Conservation (phyloP, 2,888 invertebrate genomes). For the Hypomecis punctinalis region DNA sequence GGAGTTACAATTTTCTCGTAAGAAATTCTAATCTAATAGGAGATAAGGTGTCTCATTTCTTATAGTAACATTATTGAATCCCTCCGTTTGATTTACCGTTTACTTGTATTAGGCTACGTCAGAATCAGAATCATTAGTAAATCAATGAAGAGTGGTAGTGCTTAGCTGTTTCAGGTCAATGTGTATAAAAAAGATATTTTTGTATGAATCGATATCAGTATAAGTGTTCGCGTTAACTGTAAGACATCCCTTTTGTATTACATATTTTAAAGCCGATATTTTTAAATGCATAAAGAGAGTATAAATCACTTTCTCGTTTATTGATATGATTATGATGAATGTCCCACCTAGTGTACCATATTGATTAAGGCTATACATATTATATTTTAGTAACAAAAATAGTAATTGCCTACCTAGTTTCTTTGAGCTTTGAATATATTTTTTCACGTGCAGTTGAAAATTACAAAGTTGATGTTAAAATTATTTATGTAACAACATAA, state of each 20-base stretch:
- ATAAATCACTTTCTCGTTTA: constrained; percentile 27
- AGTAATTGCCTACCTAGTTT: constrained; percentile 49
- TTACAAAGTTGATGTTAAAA: constrained; percentile 7
- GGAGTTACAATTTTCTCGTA: constrained; percentile 1
- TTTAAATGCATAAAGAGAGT: constrained; percentile 2
- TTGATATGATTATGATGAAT: constrained; percentile 48
- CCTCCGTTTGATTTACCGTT: constrained; percentile 21
- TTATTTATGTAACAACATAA: constrained; percentile 12
- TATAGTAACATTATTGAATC: constrained; percentile 20
- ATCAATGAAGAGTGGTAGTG: constrained; percentile 50
- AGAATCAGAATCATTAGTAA: constrained; percentile 3
- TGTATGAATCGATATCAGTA: constrained; percentile 75
- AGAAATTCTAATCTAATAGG: constrained; percentile 9
- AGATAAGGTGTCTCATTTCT: constrained; percentile 8
- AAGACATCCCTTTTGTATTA: constrained; percentile 45
- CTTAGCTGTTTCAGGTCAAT: constrained; percentile 73
- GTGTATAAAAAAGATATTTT: constrained; percentile 83
- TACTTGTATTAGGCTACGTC: constrained; percentile 15
- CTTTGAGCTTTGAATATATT: constrained; percentile 43
- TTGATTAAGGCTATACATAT: constrained; percentile 63
- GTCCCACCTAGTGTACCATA: constrained; percentile 81
- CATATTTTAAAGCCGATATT: constrained; percentile 28
- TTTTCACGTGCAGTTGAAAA: constrained; percentile 41
- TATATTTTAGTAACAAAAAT: constrained; percentile 38
- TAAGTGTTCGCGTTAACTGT: constrained; percentile 72